Conservation (phyloP, 2,888 invertebrate species). For the Deroplatys truncata region DNA sequence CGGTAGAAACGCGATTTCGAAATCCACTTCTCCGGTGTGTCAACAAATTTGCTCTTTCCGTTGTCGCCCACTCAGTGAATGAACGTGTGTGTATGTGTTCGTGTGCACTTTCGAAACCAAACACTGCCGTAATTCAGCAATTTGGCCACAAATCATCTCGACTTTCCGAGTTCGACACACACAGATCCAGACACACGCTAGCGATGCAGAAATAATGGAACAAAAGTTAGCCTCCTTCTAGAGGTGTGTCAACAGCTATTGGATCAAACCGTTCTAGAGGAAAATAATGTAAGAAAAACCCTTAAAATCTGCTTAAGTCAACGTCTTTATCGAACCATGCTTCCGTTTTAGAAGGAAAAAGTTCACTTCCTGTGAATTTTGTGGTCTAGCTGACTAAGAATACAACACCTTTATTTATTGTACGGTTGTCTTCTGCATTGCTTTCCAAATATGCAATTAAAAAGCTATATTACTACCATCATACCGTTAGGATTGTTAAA, state of each 20-base stretch:
- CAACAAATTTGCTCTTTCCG: constrained; percentile 4
- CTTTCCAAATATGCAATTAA: no score
- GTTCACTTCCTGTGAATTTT: no score
- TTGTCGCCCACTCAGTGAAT: not conserved
- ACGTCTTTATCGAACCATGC: not conserved
- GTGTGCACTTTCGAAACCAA: not conserved
- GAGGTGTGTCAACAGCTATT: not conserved
- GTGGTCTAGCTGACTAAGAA: no score
- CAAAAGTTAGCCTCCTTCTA: not conserved
- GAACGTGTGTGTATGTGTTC: not conserved
- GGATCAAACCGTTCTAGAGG: not conserved
- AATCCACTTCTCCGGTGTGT: not conserved
- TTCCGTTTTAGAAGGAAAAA: not conserved
- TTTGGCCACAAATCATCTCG: not conserved
- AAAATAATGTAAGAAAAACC: not conserved
- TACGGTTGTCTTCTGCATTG: no score
- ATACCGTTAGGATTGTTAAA: no score
- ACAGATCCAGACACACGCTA: not conserved
- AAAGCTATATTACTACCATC: no score
- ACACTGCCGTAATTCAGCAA: not conserved
- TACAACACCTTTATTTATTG: no score
- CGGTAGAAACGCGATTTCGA: constrained; percentile 1
- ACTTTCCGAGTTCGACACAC: not conserved
- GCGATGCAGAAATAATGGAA: not conserved
- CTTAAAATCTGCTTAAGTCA: not conserved